Evolutionary conservation across 1,140 invertebrate species (phyloP), one percentile per base, ranked within the genome.

Genomic region (Hyposmocoma kahamanoa): DNA sequence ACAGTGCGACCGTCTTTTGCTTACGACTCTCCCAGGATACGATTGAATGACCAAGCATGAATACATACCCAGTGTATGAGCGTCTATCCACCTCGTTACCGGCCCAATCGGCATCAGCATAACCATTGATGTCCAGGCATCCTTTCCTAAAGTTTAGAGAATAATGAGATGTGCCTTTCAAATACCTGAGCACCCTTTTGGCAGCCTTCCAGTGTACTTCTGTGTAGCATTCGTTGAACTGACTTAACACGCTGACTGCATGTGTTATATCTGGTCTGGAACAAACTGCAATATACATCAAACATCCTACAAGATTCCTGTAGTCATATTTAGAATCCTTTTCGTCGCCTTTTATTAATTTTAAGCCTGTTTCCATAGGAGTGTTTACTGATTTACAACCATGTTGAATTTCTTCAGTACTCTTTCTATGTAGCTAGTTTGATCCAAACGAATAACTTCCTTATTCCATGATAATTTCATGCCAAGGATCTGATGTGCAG

Each of bases 181-280:
- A 45, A 22, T 56, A 57, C 10, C 38, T 21, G 10, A 57, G 30
- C 13, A 36, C 28, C 8, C 32, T 1, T 9, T 50, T 54, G 6
- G 47, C 50, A 1, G 4, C 15, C 13, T 32, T 34, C 24, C 28
- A 59, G 15, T 50, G 43, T 22, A 22, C 22, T 22, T 39, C 17
- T 21, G 10, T 8, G 13, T 58, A 42, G 36, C 24, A 28, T 8
- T 38, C 17, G 39, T 54, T 56, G 39, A 53, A 54, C 30, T 62
- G 54, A 32, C 17, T 24, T 5, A 76, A 44, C 30, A 56, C 62
- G 49, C 67, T 74, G 0, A 88, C 76, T 22, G 78, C 58, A 62
- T 65, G 88, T 2, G 78, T 48, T 28, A 88, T 81, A 63, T 88
- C 86, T 26, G 86, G 86, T 44, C 87, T 56, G 3, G 84, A 86